Conservation (phyloP, 2,113 vertebrate genomes). For the Romanogobio albipinnatus region DNA sequence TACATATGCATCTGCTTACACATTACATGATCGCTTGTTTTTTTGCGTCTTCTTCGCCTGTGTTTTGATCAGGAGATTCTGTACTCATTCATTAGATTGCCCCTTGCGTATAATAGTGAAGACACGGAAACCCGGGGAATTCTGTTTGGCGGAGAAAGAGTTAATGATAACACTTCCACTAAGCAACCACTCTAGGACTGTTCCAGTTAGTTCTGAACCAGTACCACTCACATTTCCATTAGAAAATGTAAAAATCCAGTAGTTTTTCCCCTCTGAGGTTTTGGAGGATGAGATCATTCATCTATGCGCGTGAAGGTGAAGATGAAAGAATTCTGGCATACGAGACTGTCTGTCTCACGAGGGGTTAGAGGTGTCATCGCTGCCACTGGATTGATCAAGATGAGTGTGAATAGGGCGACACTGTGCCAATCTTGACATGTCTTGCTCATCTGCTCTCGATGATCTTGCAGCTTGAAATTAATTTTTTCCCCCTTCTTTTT, state of each 20-base stretch:
- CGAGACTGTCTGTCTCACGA: background rate
- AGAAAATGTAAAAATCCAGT: background rate
- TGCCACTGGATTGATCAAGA: slow-evolving; percentile 21
- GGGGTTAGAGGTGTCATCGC: slow-evolving; percentile 24
- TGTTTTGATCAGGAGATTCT: no score
- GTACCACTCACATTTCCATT: background rate
- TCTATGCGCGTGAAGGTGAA: slow-evolving; percentile 15
- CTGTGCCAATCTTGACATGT: slow-evolving; percentile 64
- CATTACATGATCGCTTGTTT: no score
- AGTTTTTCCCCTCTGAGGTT: background rate
- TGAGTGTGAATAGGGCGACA: slow-evolving; percentile 54
- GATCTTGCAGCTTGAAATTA: slow-evolving; percentile 63
- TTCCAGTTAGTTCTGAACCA: slow-evolving; percentile 5
- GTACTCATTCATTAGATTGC: no score
- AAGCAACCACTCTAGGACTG: background rate
- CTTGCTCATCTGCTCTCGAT: slow-evolving; percentile 66
- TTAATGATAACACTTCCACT: background rate
- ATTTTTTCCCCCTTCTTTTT: slow-evolving; percentile 35
- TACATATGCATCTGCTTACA: no score
- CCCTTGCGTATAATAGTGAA: no score
- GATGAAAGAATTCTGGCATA: slow-evolving; percentile 11
- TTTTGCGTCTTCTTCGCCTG: no score
- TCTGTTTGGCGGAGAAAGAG: background rate
- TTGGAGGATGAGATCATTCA: background rate
- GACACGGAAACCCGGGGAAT: no score